Evolutionary conservation across 1,140 invertebrate species (phyloP).

Genomic region (Marisa cornuarietis): DNA sequence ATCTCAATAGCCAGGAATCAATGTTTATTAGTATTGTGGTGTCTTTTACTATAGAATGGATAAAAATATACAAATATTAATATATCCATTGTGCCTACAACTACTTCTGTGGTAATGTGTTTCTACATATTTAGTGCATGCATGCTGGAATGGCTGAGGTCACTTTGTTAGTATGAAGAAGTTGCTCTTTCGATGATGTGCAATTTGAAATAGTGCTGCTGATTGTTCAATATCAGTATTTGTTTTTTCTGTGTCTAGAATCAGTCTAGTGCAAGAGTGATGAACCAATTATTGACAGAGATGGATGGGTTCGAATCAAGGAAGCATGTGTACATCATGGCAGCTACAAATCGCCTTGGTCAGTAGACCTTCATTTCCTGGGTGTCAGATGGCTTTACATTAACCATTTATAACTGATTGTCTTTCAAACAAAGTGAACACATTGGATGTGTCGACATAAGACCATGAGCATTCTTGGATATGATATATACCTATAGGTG

Average conservation of each 20-base stretch:
- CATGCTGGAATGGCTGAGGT: background rate
- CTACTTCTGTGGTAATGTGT: no score
- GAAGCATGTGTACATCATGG: slow-evolving; percentile 90
- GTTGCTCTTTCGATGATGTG: background rate
- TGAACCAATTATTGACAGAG: slow-evolving; percentile 95
- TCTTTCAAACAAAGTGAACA: background rate
- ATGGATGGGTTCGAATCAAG: slow-evolving; percentile 96
- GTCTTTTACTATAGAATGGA: no score
- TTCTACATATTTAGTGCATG: background rate
- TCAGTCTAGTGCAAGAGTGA: background rate
- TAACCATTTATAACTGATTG: background rate
- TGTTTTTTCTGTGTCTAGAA: background rate
- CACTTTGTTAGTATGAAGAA: background rate
- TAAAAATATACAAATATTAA: no score
- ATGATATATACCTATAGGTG: no score
- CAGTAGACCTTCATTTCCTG: background rate
- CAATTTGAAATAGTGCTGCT: background rate
- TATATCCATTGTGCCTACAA: no score
- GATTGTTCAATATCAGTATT: background rate
- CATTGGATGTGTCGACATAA: background rate
- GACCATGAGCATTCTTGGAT: no score
- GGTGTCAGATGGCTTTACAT: no score
- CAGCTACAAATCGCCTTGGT: slow-evolving; percentile 91
- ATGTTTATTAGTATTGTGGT: no score
- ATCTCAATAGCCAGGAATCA: no score